These are phyloP conservation scores for Conus ventricosus DNA, from an alignment of 1,140 invertebrate genomes.

Conservation along the genomic window DNA sequence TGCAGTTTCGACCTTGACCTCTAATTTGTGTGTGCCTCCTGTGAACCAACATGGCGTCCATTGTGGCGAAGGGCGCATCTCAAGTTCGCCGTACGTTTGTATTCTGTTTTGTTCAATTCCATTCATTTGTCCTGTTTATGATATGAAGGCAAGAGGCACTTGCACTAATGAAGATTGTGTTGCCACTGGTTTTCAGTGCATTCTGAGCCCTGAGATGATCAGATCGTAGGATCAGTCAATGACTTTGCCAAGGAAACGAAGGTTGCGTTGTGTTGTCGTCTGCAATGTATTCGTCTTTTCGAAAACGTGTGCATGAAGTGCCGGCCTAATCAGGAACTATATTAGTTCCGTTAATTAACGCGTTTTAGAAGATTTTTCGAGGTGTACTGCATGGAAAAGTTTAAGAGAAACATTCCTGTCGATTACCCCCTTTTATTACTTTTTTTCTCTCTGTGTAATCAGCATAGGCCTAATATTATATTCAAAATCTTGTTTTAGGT, in stretches of 20 bases:
- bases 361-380: no score
- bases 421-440: no score
- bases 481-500: no score
- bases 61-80: conserved; percentile 31
- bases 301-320: no score
- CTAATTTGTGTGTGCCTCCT: neutral
- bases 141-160: no score
- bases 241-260: conserved; percentile 3
- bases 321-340: no score
- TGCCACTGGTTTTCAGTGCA: neutral
- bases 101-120: neutral
- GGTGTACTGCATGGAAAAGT: no score
- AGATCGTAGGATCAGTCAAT: neutral
- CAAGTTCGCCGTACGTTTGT: conserved; percentile 24
- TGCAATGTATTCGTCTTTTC: neutral
- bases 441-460: no score
- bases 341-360: no score
- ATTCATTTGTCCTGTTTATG: neutral
- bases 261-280: neutral
- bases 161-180: no score
- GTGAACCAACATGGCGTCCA: conserved; percentile 32
- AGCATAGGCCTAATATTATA: no score
- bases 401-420: no score
- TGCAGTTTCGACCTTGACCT: neutral
- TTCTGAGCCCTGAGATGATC: neutral